phyloP scores from a whole-genome alignment of 2,888 invertebrate genomes.

The Idaea aversata region DNA sequence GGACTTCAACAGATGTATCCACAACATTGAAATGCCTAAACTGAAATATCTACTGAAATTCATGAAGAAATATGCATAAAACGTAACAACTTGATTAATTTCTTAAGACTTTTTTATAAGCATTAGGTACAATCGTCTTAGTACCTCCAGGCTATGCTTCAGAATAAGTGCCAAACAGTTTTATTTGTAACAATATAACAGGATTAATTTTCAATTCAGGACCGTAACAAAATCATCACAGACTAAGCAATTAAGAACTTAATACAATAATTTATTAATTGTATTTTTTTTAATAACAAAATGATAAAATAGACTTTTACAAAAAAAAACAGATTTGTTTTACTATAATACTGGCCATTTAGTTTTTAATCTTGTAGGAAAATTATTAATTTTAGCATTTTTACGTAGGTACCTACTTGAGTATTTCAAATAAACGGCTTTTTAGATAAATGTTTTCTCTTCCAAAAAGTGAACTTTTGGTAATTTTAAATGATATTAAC shows the following conservation, averaged over 20 bases:
- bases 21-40: slow-evolving; percentile 76
- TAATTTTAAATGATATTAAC: too few relatives aligned
- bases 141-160: not conserved
- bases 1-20: slow-evolving; percentile 74
- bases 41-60: slow-evolving; percentile 72
- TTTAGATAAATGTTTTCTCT: not conserved
- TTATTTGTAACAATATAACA: not conserved
- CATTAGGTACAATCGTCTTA: not conserved
- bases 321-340: not conserved
- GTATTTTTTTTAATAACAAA: too few relatives aligned
- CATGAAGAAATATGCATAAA: slow-evolving; percentile 73
- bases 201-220: slow-evolving; percentile 4
- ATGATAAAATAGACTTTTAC: not conserved
- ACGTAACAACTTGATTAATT: not conserved
- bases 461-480: too few relatives aligned
- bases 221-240: not conserved
- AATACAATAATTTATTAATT: not conserved
- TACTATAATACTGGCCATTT: not conserved
- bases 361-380: not conserved
- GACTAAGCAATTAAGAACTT: not conserved
- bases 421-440: not conserved
- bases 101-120: not conserved
- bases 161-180: too few relatives aligned
- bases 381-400: not conserved
- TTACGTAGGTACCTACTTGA: not conserved